A percentile compares a stretch with the other conserved stretches of the same genome.
These are phyloP conservation scores for Acanthosoma haemorrhoidale DNA, from an alignment of 2,888 invertebrate genomes.

Conservation along the genomic window DNA sequence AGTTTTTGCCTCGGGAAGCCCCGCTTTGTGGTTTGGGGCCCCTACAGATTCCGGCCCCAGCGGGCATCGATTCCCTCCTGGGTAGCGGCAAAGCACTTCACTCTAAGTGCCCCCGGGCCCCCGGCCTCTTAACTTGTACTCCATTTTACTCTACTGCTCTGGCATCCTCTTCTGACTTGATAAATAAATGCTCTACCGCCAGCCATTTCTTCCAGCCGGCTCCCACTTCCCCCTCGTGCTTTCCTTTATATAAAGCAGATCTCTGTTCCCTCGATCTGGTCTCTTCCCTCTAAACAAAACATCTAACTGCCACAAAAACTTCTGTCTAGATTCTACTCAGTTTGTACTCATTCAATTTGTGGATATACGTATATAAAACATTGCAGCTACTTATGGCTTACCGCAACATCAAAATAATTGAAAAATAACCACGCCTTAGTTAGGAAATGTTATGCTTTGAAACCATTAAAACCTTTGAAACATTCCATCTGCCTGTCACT, in stretches of 20 bases:
- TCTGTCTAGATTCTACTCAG: too few species aligned
- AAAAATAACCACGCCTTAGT: too few species aligned
- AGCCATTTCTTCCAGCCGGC: neutral
- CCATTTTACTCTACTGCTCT: neutral
- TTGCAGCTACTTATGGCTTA: too few species aligned
- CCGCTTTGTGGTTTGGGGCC: neutral
- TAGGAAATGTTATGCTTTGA: too few species aligned
- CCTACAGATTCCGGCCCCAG: neutral
- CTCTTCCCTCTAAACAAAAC: neutral
- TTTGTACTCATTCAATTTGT: too few species aligned
- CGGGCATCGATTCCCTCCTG: neutral
- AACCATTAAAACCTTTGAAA: too few species aligned
- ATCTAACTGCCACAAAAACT: neutral
- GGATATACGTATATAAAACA: too few species aligned
- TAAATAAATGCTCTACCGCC: constrained; percentile 21
- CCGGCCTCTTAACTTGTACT: constrained; percentile 23
- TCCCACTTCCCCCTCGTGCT: neutral
- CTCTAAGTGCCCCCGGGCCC: constrained; percentile 33
- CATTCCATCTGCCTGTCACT: too few species aligned
- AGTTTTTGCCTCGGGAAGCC: constrained; percentile 1
- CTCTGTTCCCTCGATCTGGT: neutral
- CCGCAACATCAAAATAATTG: too few species aligned
- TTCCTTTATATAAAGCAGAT: constrained; percentile 8
- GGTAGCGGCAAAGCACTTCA: constrained; percentile 32
- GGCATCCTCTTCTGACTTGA: neutral